phyloP scores from a whole-genome alignment of 2,888 invertebrate genomes.

The Pseudococcus jackbeardsleyi region DNA sequence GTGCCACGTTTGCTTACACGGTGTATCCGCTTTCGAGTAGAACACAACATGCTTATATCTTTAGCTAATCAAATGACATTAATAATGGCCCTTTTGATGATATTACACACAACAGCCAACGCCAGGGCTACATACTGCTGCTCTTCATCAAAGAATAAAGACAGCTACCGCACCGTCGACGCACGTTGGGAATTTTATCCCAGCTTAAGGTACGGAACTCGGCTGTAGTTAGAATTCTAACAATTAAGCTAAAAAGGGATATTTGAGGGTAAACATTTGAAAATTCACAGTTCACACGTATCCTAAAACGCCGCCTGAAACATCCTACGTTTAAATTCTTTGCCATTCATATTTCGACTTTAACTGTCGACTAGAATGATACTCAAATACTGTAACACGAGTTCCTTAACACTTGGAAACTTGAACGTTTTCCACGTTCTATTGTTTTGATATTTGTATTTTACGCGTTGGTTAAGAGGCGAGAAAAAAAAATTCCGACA shows the following conservation, averaged over 20 bases:
- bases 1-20: not conserved
- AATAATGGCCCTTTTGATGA: constrained; percentile 22
- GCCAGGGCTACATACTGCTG: not conserved
- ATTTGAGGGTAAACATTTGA: constrained; percentile 36
- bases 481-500: not conserved
- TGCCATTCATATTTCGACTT: constrained; percentile 7
- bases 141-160: constrained; percentile 14
- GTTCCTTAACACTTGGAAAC: constrained; percentile 37
- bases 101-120: not conserved
- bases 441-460: constrained; percentile 35
- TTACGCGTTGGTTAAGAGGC: not conserved
- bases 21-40: not conserved
- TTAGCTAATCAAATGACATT: constrained; percentile 39
- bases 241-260: constrained; percentile 20
- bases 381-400: constrained; percentile 22
- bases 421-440: constrained; percentile 24
- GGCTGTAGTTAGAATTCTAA: not conserved
- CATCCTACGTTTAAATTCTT: constrained; percentile 9
- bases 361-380: constrained; percentile 35
- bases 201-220: not conserved
- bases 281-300: constrained; percentile 9
- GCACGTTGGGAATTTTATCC: not conserved
- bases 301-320: not conserved
- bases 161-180: not conserved
- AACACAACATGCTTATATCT: constrained; percentile 3